Evolutionary conservation across 2,888 invertebrate species (phyloP), one percentile per base, ranked within the genome.

Genomic region (Eristalis pertinax): DNA sequence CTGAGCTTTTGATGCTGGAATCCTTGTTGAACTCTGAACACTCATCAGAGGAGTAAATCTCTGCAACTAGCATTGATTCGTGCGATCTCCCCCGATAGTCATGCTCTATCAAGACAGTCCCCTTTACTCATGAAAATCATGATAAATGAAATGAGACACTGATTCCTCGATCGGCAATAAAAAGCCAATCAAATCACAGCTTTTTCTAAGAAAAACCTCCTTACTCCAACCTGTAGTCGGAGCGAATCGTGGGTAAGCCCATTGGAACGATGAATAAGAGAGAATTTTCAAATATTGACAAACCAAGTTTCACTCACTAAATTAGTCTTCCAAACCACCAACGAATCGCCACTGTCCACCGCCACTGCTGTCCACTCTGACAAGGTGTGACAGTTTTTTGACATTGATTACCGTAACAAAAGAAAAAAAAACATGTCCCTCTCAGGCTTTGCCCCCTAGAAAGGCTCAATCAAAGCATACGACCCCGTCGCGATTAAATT

Each of bases 381-480:
- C 82, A 85, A 60, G 69, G 58, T 85, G 69, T 75, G 68, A 69
- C 11, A 41, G 41, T 58, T 67, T 60, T 63, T 38, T 81, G 68
- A 69, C 81, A 38, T 64, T 81, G 41, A 69, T 68, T 85, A 73
- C 35, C 35, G 56, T 35, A 62, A 72, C 73, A 72, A 50, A 1
- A 50, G 7, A 50, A 50, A 19, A 19, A 19, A 50, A 8, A 69
- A 35, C 35, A 50, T 32, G 8, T 15, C 50, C 50, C 29, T 41
- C 63, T 26, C 19, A 10, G n/a, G 13, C 15, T 29, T 19, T 41
- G 29, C 38, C 35, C 56, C 63, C 35, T 43, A 50, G 38, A 26
- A 73, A 72, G 73, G 70, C 13, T 64, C 69, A 82, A 85, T 77
- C 76, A 85, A 81, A 82, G 69, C 64, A 60, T n/a, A 81, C 70